Percentiles rank a stretch among this genome's conserved stretches.
These are phyloP conservation scores for Petrolisthes manimaculis DNA, from an alignment of 2,888 invertebrate species.

Conservation along the genomic window DNA sequence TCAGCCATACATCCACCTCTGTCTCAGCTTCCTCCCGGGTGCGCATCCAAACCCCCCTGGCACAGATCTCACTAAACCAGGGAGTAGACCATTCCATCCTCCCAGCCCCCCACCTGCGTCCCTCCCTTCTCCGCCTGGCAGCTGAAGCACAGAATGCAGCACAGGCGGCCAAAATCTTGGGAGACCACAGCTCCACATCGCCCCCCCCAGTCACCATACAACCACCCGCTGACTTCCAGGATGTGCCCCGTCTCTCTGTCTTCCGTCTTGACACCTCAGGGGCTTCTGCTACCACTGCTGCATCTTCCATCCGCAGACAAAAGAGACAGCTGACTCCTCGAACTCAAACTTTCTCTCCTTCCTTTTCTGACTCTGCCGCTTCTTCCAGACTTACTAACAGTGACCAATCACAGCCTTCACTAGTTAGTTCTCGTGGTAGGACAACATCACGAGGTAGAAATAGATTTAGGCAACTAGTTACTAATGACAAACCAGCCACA, in stretches of 20 bases:
- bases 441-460: slow-evolving; percentile 40
- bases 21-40: slow-evolving; percentile 65
- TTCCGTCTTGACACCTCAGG: slow-evolving; percentile 35
- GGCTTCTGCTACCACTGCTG: background rate
- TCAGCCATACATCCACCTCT: slow-evolving; percentile 63
- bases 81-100: slow-evolving; percentile 49
- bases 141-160: slow-evolving; percentile 61
- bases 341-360: slow-evolving; percentile 25
- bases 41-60: slow-evolving; percentile 64
- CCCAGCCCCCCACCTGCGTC: slow-evolving; percentile 64
- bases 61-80: slow-evolving; percentile 63
- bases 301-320: slow-evolving; percentile 18
- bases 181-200: slow-evolving; percentile 33
- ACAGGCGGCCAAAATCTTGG: slow-evolving; percentile 38
- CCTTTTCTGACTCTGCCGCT: slow-evolving; percentile 25
- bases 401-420: slow-evolving; percentile 21
- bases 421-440: slow-evolving; percentile 10
- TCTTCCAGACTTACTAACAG: slow-evolving; percentile 35
- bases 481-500: background rate
- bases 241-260: slow-evolving; percentile 54
- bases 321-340: slow-evolving; percentile 42
- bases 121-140: slow-evolving; percentile 63
- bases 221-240: slow-evolving; percentile 58
- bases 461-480: slow-evolving; percentile 26
- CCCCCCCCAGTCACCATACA: slow-evolving; percentile 35